Evolutionary conservation across 2,113 vertebrate genomes (phyloP).

Genomic region (Cranoglanis bouderius): DNA sequence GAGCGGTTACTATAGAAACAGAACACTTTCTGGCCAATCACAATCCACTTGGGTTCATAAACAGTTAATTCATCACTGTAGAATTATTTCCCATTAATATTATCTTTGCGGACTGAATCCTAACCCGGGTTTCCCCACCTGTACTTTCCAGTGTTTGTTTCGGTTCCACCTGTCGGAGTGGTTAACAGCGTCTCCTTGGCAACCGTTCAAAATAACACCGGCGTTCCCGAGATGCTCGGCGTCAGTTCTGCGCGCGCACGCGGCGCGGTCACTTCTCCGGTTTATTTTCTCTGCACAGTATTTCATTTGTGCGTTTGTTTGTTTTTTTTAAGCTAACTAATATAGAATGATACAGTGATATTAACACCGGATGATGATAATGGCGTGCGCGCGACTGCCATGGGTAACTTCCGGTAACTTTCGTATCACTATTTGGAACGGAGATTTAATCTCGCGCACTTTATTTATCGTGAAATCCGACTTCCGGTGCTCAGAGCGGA

Average conservation of each 20-base stretch:
- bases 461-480: background rate
- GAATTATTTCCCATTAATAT: no score
- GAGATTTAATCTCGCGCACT: background rate
- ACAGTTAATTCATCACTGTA: no score
- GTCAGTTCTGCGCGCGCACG: background rate
- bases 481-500: background rate
- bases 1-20: no score
- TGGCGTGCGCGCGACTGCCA: background rate
- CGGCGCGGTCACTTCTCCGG: background rate
- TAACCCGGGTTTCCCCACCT: background rate
- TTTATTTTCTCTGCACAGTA: background rate
- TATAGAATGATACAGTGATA: background rate
- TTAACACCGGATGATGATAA: background rate
- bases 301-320: background rate
- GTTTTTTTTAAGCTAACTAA: no score
- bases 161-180: no score
- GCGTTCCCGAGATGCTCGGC: conserved; percentile 54
- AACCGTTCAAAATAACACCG: conserved; percentile 67
- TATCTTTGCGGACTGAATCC: background rate
- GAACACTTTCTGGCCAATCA: background rate
- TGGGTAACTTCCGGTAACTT: no score
- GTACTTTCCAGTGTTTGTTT: background rate
- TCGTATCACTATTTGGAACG: background rate
- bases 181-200: conserved; percentile 70
- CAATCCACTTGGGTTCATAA: no score